Conservation (phyloP, 2,797 vertebrate genomes). For the Meriones psammophilus region DNA sequence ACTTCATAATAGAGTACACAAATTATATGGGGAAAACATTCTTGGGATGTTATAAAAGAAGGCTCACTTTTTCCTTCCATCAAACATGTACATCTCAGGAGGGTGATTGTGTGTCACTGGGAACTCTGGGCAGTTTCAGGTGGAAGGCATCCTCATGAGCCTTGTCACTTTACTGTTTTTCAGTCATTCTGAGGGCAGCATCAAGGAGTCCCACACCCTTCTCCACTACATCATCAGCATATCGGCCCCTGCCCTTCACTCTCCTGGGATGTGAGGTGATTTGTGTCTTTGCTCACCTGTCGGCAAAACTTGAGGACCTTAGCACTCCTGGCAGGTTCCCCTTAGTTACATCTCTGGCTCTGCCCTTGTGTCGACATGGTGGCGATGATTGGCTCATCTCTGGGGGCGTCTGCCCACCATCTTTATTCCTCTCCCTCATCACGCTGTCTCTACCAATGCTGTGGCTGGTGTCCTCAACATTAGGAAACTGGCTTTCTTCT, state of each 20-base stretch:
- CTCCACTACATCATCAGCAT: too few species aligned
- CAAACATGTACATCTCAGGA: background rate
- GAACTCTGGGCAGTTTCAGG: background rate
- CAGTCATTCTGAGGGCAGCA: background rate
- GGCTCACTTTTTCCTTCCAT: background rate
- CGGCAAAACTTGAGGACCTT: background rate
- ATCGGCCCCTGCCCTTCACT: background rate
- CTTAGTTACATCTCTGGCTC: background rate
- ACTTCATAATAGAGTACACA: constrained; percentile 70
- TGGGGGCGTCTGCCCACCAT: background rate
- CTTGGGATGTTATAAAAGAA: constrained; percentile 48
- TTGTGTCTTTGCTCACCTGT: background rate
- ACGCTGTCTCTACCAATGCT: background rate
- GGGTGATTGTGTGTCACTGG: background rate
- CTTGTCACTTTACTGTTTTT: background rate
- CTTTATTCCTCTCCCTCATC: background rate
- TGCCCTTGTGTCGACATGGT: accelerated
- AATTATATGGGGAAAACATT: constrained; percentile 54
- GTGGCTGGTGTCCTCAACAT: background rate
- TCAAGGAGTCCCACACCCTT: too few species aligned
- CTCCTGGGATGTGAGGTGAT: background rate
- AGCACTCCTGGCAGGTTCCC: background rate
- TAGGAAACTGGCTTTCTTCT: background rate
- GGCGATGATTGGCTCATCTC: background rate
- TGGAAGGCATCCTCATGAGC: background rate